These are phyloP conservation scores for Actinernus sp. DNA, from an alignment of 92 coral and sea anemone genomes.

Conservation along the genomic window DNA sequence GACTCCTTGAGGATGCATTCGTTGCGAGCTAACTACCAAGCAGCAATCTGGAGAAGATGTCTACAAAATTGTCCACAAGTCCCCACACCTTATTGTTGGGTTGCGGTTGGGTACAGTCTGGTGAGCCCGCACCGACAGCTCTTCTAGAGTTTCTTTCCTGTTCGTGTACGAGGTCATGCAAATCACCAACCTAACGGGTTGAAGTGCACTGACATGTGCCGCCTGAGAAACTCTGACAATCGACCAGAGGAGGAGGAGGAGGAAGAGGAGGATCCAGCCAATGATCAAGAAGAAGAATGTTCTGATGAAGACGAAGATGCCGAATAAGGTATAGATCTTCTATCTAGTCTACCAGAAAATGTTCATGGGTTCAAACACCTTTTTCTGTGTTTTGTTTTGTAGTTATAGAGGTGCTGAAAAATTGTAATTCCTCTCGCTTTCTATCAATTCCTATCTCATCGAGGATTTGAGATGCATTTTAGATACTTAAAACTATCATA, in stretches of 20 bases:
- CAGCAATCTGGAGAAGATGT: conserved; percentile 48
- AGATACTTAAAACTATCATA: too few relatives aligned
- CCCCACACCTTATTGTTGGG: conserved; percentile 31
- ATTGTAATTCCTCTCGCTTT: background rate
- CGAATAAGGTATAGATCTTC: background rate
- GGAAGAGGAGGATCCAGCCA: conserved; percentile 33
- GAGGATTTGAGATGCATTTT: background rate
- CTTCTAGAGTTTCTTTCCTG: conserved; percentile 54
- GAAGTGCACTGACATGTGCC: conserved; percentile 64
- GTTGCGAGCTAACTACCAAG: conserved; percentile 46
- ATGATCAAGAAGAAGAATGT: conserved; percentile 1
- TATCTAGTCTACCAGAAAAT: too few relatives aligned
- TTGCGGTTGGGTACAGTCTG: conserved; percentile 34
- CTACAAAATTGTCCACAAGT: conserved; percentile 25
- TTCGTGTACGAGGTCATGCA: conserved; percentile 25
- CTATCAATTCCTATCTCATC: too few relatives aligned
- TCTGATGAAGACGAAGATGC: conserved; percentile 27
- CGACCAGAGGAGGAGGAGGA: conserved; percentile 39
- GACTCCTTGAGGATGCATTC: conserved; percentile 39
- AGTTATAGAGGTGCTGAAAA: too few relatives aligned
- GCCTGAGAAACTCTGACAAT: conserved; percentile 49
- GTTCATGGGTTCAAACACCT: too few relatives aligned
- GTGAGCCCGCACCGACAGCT: conserved; percentile 49
- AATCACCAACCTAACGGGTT: conserved; percentile 49
- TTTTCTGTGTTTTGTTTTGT: too few relatives aligned